Percentiles rank a stretch among this genome's conserved stretches.
Evolutionary conservation across 2,797 vertebrate species (phyloP).

Genomic region (Protonibea diacanthus): DNA sequence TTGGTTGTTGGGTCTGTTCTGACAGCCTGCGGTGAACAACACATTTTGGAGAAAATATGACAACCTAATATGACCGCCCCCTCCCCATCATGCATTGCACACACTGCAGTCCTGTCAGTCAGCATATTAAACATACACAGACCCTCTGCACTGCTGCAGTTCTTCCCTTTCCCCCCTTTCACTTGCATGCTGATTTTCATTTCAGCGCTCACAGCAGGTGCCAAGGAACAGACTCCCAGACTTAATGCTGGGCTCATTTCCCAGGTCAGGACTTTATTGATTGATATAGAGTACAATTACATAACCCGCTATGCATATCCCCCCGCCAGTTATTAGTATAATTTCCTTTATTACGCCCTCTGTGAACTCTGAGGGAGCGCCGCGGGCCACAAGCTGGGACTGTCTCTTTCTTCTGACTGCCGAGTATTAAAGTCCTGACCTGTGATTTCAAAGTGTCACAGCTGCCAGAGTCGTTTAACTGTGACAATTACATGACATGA

Average conservation of each 20-base stretch:
- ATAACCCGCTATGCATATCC: conserved; percentile 69
- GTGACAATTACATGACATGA: conserved; percentile 51
- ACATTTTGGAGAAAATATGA: conserved; percentile 4
- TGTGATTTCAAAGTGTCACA: conserved; percentile 59
- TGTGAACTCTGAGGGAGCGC: conserved; percentile 62
- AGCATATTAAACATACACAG: conserved; percentile 4
- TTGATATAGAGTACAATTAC: conserved; percentile 77
- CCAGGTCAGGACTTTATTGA: conserved; percentile 78
- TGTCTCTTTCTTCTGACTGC: conserved; percentile 29
- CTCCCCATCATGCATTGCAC: conserved; percentile 22
- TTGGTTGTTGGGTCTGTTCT: not conserved
- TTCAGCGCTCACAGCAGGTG: conserved; percentile 66
- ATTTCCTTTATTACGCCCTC: conserved; percentile 73
- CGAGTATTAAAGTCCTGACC: conserved; percentile 64
- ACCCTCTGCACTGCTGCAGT: conserved; percentile 23
- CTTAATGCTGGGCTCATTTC: conserved; percentile 71
- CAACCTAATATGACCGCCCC: not conserved
- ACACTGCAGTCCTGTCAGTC: conserved; percentile 45
- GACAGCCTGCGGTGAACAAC: not conserved
- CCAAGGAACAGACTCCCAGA: conserved; percentile 49
- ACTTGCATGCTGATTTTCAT: conserved; percentile 70
- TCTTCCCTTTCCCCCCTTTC: not conserved
- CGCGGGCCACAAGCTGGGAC: conserved; percentile 17
- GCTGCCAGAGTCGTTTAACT: conserved; percentile 60
- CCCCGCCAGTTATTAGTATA: conserved; percentile 68